Evolutionary conservation across 2,797 vertebrate genomes (phyloP).

Genomic region (Acropternis orthonyx): DNA sequence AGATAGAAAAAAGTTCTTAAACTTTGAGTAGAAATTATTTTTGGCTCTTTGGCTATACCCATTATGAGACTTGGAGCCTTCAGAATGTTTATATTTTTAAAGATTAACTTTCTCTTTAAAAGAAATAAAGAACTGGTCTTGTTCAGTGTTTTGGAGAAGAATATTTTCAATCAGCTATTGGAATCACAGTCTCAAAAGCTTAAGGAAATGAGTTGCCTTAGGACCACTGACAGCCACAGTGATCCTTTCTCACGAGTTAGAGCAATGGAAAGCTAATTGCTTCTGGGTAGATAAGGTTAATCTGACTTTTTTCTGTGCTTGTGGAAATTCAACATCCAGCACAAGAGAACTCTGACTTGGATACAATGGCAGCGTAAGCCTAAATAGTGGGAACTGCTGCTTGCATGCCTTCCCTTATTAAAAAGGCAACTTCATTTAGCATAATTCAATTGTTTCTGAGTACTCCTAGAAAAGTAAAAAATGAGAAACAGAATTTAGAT

Average conservation of each 20-base stretch:
- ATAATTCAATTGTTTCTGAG: not conserved
- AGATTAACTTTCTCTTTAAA: not conserved
- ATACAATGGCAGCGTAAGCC: not conserved
- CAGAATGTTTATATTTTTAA: not conserved
- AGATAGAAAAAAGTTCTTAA: not conserved
- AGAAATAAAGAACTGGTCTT: not conserved
- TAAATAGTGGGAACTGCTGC: not conserved
- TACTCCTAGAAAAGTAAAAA: not conserved
- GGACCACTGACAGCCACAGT: not conserved
- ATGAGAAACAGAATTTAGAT: not conserved
- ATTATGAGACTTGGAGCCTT: not conserved
- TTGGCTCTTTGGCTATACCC: not conserved
- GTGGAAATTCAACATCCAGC: not conserved
- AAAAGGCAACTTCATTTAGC: not conserved
- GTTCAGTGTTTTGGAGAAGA: not conserved
- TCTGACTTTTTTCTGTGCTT: not conserved
- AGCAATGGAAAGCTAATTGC: not conserved
- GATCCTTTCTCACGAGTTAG: not conserved
- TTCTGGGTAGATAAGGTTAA: not conserved
- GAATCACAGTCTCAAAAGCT: not conserved
- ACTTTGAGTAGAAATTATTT: not conserved
- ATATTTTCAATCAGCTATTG: not conserved
- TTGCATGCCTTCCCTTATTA: not conserved
- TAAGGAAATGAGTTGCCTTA: not conserved
- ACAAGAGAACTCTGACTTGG: not conserved